A percentile compares a stretch with the other conserved stretches of the same genome.
These are phyloP conservation scores for Chunga burmeisteri DNA, from an alignment of 2,113 vertebrate genomes.

Conservation along the genomic window DNA sequence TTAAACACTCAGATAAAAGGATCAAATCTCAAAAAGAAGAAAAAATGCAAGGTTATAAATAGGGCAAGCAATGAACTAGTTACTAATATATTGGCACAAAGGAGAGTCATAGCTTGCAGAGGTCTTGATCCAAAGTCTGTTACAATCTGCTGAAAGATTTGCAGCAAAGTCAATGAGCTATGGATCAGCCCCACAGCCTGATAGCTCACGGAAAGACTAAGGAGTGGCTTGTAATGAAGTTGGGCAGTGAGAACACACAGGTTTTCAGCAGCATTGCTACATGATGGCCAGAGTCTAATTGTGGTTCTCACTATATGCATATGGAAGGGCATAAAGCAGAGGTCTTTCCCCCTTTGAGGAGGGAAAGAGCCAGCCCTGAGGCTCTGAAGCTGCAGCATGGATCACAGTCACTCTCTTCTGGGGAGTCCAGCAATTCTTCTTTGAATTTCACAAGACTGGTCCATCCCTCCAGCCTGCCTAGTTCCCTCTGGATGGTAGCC, in stretches of 20 bases:
- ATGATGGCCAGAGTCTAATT: neutral
- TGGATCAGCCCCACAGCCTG: neutral
- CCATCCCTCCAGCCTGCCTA: neutral
- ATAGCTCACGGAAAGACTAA: neutral
- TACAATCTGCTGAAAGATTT: neutral
- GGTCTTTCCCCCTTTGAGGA: accelerated
- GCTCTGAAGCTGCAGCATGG: neutral
- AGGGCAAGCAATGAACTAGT: neutral
- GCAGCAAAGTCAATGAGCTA: neutral
- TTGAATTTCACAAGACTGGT: neutral
- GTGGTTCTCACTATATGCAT: neutral
- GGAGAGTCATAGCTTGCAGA: neutral
- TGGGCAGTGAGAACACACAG: neutral
- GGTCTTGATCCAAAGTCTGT: neutral
- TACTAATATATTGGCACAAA: neutral
- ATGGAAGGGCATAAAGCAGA: neutral
- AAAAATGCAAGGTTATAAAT: neutral
- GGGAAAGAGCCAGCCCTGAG: neutral
- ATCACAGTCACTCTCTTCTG: neutral
- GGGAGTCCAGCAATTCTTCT: neutral
- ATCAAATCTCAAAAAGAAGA: neutral
- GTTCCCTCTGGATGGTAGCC: neutral
- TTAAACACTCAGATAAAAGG: neutral
- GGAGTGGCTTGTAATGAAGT: neutral
- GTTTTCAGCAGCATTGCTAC: neutral